Base-by-base conservation (phyloP, 2,797 vertebrate genomes). In the Sebastes kiyomatsui region DNA sequence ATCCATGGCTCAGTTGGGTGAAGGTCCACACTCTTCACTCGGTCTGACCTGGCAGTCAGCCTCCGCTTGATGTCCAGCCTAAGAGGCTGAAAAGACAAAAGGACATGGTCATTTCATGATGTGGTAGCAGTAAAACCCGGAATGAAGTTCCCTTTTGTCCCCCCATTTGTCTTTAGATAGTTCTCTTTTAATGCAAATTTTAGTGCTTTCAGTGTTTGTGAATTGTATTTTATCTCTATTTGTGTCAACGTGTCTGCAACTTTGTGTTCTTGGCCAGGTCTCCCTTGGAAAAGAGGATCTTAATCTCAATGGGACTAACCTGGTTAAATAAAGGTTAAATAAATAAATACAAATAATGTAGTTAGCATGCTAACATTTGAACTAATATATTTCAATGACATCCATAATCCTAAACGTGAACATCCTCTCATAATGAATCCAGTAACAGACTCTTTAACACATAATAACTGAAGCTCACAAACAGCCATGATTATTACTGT, bases 1-100 rank as follows among this genome's bases (percentile, higher is more conserved):
- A 99, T 99, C 98, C 98, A 99, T 79, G 98, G 97, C 83, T 99
- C 98, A 0, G 97, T 97, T 5, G 98, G 98, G 74, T 99, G 98
- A 88, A 99, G 95, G 90, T 99, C 98, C 55, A 99, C 98, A 33
- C 98, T 99, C 91, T 99, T 99, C 18, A 99, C 98, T 7, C 98
- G 96, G 93, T 99, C 98, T 1, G 98, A 99, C 71, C 98, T 97
- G 84, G 98, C 98, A 0, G 98, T 99, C 84, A 99, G 95, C 87
- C 97, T 98, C 92, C 98, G 96, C 93, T 99, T 99, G 72, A 99
- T 99, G 90, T 99, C 98, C 82, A 99, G 97, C 96, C 98, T 96
- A 81, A 99, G 96, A 97, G 98, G 98, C 98, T 99, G 80, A 23
- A 74, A 68, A 46, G 1, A 86, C 8, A 72, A 72, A 3, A 87